These are phyloP conservation scores for Mactra quadrangularis DNA, from an alignment of 1,140 invertebrate species.

Conservation along the genomic window DNA sequence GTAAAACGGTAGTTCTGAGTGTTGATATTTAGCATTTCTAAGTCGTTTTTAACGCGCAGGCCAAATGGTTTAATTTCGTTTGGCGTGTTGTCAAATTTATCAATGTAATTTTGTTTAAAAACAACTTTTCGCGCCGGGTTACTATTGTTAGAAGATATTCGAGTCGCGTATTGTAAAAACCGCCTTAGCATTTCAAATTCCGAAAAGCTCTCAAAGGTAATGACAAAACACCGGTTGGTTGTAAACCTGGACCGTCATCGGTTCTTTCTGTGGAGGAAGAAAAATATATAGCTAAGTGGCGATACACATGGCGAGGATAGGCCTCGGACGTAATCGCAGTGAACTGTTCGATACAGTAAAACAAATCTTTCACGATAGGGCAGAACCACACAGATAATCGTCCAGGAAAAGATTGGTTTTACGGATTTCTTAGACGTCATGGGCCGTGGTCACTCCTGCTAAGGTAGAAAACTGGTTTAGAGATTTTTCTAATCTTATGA, in stretches of 20 bases:
- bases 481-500: constrained; percentile 23
- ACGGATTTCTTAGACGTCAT: constrained; percentile 34
- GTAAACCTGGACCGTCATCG: constrained; percentile 13
- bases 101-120: no score
- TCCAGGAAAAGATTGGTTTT: constrained; percentile 34
- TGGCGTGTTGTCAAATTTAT: no score
- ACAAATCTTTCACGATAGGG: constrained; percentile 35
- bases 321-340: constrained; percentile 40
- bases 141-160: no score
- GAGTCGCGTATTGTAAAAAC: no score
- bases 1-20: no score
- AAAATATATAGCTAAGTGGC: constrained; percentile 18
- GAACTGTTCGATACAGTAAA: constrained; percentile 51
- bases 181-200: constrained; percentile 1
- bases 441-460: constrained; percentile 12
- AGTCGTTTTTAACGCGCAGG: no score
- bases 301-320: constrained; percentile 30
- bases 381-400: constrained; percentile 28
- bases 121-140: no score
- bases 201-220: not conserved
- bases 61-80: no score
- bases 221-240: not conserved
- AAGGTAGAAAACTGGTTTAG: constrained; percentile 45
- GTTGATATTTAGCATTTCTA: no score
- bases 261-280: constrained; percentile 37